Percentiles rank a stretch among this genome's conserved stretches.
phyloP scores from a whole-genome alignment of 2,113 vertebrate species.

The Psittacara wagleri region DNA sequence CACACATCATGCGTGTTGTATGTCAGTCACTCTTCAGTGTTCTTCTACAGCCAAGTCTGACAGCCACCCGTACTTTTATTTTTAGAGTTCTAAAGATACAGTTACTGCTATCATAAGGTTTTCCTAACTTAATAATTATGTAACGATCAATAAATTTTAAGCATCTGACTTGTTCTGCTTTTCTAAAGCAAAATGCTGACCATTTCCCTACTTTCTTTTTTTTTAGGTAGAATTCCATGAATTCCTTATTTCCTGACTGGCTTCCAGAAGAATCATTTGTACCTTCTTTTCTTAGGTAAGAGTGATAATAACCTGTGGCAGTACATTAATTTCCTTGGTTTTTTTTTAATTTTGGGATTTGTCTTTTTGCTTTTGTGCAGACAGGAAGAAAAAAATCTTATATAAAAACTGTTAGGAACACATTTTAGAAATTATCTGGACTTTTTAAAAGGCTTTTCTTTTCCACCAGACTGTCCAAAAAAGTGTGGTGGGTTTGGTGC shows the following conservation, averaged over 20 bases:
- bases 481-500: neutral
- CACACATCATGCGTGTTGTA: neutral
- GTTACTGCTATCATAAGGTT: neutral
- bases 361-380: neutral
- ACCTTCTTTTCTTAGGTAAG: slow-evolving; percentile 73
- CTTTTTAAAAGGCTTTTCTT: neutral
- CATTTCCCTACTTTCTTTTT: neutral
- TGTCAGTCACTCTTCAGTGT: neutral
- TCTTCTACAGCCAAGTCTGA: slow-evolving; percentile 13
- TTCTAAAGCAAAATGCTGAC: slow-evolving; percentile 55
- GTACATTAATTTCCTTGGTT: neutral
- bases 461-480: neutral
- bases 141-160: neutral
- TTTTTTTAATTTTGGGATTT: neutral
- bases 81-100: slow-evolving; percentile 15
- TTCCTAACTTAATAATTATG: neutral
- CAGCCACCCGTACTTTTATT: slow-evolving; percentile 48
- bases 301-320: neutral
- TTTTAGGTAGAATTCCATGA: slow-evolving; percentile 67
- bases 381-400: fast-evolving
- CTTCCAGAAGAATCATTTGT: slow-evolving; percentile 28
- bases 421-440: neutral
- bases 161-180: neutral
- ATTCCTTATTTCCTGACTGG: slow-evolving; percentile 35
- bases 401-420: neutral